Conservation (phyloP, 2,797 vertebrate genomes). For the Agapornis canus region DNA sequence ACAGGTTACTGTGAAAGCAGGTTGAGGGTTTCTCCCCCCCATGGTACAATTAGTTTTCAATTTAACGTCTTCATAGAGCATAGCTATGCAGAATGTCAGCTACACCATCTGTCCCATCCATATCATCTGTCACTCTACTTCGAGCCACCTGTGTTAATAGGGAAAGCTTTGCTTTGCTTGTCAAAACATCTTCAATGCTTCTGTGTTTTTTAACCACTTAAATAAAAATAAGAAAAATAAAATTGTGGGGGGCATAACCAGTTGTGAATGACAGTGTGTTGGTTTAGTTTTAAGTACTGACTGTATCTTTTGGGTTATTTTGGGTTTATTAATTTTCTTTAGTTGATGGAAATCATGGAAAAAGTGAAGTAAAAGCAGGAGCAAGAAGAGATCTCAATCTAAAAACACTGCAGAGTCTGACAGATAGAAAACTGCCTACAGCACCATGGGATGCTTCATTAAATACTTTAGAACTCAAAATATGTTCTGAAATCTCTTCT, state of each 20-base stretch:
- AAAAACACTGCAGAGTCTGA: background rate
- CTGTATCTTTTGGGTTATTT: background rate
- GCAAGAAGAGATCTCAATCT: background rate
- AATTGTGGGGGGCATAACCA: background rate
- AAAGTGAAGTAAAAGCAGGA: background rate
- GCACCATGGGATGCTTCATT: background rate
- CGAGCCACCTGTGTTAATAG: slow-evolving; percentile 43
- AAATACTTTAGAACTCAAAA: background rate
- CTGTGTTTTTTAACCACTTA: background rate
- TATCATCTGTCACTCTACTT: slow-evolving; percentile 43
- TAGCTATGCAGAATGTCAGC: slow-evolving; percentile 8
- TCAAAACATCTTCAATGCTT: background rate
- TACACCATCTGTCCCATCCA: slow-evolving; percentile 25
- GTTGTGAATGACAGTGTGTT: background rate
- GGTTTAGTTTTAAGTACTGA: background rate
- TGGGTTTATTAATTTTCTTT: background rate
- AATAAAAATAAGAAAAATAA: background rate
- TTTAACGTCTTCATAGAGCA: slow-evolving; percentile 27
- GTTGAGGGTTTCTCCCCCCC: background rate
- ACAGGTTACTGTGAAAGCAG: background rate
- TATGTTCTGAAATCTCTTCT: background rate
- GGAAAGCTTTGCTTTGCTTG: slow-evolving; percentile 10
- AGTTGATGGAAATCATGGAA: background rate
- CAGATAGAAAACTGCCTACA: background rate
- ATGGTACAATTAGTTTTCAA: background rate